Evolutionary conservation across 2,888 invertebrate genomes (phyloP), one percentile per base, ranked within the genome.

Genomic region (Fissipunctia ypsillon): DNA sequence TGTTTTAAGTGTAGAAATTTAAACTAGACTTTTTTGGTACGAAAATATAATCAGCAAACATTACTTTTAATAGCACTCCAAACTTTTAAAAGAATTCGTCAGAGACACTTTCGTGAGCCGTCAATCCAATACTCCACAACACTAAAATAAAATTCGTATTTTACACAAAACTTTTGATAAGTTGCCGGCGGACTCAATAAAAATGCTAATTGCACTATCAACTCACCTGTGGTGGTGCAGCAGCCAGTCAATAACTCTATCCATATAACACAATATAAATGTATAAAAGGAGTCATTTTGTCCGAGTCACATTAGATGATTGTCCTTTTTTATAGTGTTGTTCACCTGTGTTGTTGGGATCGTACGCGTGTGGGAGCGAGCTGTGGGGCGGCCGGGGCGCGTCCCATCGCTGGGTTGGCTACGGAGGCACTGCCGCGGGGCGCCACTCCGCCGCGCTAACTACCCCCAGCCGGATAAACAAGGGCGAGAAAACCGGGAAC

Each of bases 231-330:
- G 82, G 93, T 94, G 79, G 91, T 93, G 91, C 94, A 94, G 93
- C 94, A 94, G 82, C 90, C 90, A 76, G 93, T 92, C 87, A 95
- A 86, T 86, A 96, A 88, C 86, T 94, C 93, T 92, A 94, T 94
- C 94, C 93, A 95, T 91, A 95, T 92, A 88, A 94, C 95, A 95
- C 94, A 93, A 88, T 96, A 95, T 89, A 95, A 95, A 95, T 94
- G 93, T 95, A 96, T 91, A 95, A 95, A 96, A 95, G 94, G 92
- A 93, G 95, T 95, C 96, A 96, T 96, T 93, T 93, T 95, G 89
- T 89, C 88, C 87, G 78, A 87, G 84, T 93, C 90, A 91, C 93
- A 92, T 91, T 88, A 89, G 90, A 90, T 76, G 76, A 82, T 73
- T 85, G 85, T 88, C 81, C 83, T 80, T 88, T 87, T 88, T 86